These are phyloP conservation scores for Cyprinodon brontotheroides DNA, from an alignment of 2,113 vertebrate species.

Conservation along the genomic window DNA sequence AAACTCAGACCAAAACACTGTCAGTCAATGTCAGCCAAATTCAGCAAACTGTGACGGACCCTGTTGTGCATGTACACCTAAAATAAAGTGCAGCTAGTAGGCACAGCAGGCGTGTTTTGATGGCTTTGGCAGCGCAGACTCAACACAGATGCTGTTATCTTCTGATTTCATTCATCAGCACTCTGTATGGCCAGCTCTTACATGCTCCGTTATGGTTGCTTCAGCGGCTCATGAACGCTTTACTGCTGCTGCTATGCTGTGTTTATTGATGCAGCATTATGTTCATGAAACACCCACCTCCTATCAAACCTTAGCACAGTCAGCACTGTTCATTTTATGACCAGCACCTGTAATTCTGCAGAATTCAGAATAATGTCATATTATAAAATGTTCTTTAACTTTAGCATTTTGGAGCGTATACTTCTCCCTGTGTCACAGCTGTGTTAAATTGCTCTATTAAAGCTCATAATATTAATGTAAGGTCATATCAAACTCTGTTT, in stretches of 20 bases:
- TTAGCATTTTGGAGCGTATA: too few species aligned
- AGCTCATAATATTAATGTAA: too few species aligned
- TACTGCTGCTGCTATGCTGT: not conserved
- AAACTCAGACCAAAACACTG: conserved; percentile 41
- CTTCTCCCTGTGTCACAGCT: too few species aligned
- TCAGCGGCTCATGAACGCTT: not conserved
- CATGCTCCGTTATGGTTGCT: not conserved
- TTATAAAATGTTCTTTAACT: too few species aligned
- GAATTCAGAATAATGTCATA: not conserved
- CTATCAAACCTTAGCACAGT: not conserved
- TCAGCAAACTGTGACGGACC: conserved; percentile 43
- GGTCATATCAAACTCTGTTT: too few species aligned
- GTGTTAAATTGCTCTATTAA: too few species aligned
- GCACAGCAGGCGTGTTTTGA: conserved; percentile 19
- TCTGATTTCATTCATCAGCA: conserved; percentile 5
- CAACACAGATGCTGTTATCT: conserved; percentile 1
- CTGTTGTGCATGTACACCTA: conserved; percentile 25
- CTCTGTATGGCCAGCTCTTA: not conserved
- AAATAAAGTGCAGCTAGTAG: conserved; percentile 9
- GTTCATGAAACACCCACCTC: not conserved
- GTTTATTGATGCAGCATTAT: not conserved
- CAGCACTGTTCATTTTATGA: not conserved
- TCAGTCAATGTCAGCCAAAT: conserved; percentile 46
- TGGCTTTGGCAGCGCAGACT: not conserved
- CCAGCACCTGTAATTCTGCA: too few species aligned